Percentiles rank a stretch among this genome's conserved stretches.
Conservation (phyloP, 2,113 vertebrate species). For the Charina bottae region DNA sequence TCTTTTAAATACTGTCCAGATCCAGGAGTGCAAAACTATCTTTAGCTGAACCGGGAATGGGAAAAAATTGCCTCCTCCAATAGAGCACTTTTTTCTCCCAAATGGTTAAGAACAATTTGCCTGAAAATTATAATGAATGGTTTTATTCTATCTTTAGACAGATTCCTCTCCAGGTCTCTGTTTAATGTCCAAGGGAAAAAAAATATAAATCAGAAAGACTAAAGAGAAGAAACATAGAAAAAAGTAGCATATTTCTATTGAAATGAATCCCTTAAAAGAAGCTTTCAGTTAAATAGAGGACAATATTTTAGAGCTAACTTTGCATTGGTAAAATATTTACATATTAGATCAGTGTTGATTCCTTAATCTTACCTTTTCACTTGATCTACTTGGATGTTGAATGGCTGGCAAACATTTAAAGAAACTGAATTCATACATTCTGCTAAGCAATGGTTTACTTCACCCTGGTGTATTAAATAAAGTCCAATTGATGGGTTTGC, state of each 20-base stretch:
- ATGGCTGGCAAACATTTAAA: not conserved
- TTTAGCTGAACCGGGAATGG: not conserved
- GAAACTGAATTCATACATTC: too few species aligned
- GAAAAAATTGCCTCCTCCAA: not conserved
- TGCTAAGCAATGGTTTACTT: too few species aligned
- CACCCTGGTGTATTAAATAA: too few species aligned
- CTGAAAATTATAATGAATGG: slow-evolving; percentile 2
- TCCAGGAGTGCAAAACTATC: not conserved
- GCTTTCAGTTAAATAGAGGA: not conserved
- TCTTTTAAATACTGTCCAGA: not conserved
- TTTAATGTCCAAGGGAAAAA: not conserved
- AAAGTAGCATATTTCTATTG: slow-evolving; percentile 12
- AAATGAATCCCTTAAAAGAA: not conserved
- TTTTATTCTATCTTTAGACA: slow-evolving; percentile 23
- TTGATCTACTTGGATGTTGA: not conserved
- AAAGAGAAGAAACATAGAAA: slow-evolving; percentile 22
- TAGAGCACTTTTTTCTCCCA: accelerated
- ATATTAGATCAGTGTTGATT: too few species aligned
- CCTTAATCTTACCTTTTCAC: not conserved
- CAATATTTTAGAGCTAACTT: not conserved
- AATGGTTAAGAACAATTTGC: not conserved
- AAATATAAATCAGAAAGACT: slow-evolving; percentile 13
- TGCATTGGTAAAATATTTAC: not conserved
- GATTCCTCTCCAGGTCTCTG: not conserved
- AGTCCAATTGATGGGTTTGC: too few species aligned